Conservation (phyloP, 2,888 invertebrate genomes). For the Epinotia brunnichana region DNA sequence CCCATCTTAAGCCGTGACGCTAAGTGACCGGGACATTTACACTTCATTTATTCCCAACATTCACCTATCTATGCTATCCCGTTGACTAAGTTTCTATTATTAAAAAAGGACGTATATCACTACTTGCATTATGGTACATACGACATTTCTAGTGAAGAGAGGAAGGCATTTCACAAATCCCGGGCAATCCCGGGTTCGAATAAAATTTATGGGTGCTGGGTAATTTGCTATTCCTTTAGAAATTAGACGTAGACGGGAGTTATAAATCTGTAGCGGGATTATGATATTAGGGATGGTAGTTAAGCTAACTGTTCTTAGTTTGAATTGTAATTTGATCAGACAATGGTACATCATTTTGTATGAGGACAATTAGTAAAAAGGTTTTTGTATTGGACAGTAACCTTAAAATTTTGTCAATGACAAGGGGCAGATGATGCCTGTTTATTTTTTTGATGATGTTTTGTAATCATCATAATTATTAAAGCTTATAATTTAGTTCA, state of each 20-base stretch:
- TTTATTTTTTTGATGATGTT: too few species aligned
- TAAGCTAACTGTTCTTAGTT: slow-evolving; percentile 9
- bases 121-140: not conserved
- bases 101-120: not conserved
- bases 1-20: slow-evolving; percentile 43
- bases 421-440: too few species aligned
- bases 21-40: slow-evolving; percentile 56
- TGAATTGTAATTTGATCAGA: slow-evolving; percentile 5
- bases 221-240: slow-evolving; percentile 50
- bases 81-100: slow-evolving; percentile 55
- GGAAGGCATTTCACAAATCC: slow-evolving; percentile 55
- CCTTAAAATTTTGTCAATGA: not conserved
- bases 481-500: too few species aligned
- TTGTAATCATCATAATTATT: too few species aligned
- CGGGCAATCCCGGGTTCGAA: slow-evolving; percentile 59
- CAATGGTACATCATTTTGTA: not conserved
- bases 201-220: slow-evolving; percentile 60
- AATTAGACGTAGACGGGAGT: slow-evolving; percentile 38
- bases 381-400: not conserved
- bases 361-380: too few species aligned
- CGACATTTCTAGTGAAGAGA: not conserved
- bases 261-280: slow-evolving; percentile 39
- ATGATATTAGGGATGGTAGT: slow-evolving; percentile 44
- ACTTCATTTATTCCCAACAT: slow-evolving; percentile 61
- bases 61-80: slow-evolving; percentile 52